Conservation (phyloP, 2,113 vertebrate species). For the Trematocara variabile region DNA sequence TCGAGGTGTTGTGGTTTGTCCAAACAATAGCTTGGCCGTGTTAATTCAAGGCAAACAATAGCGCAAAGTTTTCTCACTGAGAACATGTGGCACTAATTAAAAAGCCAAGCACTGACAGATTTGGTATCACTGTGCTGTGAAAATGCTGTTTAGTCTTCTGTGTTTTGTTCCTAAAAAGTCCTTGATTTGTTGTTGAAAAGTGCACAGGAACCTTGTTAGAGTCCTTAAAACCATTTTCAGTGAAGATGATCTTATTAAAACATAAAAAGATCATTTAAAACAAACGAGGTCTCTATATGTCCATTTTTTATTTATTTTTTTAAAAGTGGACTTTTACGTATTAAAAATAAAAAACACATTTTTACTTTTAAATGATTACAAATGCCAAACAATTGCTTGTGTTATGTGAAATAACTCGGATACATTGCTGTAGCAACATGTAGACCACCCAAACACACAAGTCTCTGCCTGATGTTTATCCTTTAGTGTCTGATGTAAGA, state of each 20-base stretch:
- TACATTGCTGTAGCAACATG: neutral
- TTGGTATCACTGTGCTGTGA: neutral
- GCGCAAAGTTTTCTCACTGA: neutral
- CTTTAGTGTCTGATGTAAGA: neutral
- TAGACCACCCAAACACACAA: neutral
- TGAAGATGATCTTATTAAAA: neutral
- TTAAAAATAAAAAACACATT: neutral
- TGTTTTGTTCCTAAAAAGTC: neutral
- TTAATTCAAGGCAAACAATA: neutral
- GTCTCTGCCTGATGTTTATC: neutral
- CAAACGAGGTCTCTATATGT: neutral
- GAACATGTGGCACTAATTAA: neutral
- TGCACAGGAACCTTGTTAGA: neutral
- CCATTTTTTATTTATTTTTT: neutral
- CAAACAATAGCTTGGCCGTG: neutral
- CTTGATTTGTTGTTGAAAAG: neutral
- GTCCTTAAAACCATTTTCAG: neutral
- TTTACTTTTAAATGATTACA: neutral
- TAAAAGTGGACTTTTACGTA: neutral
- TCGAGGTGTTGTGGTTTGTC: neutral
- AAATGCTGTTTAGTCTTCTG: neutral
- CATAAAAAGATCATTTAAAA: neutral
- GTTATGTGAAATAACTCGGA: neutral
- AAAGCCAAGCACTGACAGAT: neutral
- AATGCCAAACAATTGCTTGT: neutral